Conservation (phyloP, 2,797 vertebrate genomes). For the Amblyopsis hoosieri region DNA sequence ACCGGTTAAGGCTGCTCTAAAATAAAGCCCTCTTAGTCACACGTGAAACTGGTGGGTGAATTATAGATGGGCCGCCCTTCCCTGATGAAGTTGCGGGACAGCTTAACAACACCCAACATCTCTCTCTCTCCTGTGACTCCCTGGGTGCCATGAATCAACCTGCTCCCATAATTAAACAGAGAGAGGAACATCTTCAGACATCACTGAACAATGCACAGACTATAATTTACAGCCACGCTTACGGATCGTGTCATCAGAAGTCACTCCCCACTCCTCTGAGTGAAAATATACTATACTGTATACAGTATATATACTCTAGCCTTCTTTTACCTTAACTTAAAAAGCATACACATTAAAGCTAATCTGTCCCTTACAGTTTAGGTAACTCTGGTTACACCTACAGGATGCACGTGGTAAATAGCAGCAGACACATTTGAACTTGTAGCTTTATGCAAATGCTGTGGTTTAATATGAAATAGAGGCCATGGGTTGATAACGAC, state of each 20-base stretch:
- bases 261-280: constrained; percentile 46
- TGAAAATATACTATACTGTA: neutral
- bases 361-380: no score
- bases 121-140: constrained; percentile 53
- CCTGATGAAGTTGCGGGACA: constrained; percentile 76
- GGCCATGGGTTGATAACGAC: constrained; percentile 35
- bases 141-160: constrained; percentile 67
- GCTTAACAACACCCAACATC: constrained; percentile 76
- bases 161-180: constrained; percentile 75
- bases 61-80: constrained; percentile 70
- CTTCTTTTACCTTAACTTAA: neutral
- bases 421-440: no score
- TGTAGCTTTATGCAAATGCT: no score
- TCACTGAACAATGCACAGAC: constrained; percentile 68
- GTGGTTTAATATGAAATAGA: neutral
- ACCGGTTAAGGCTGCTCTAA: constrained; percentile 72
- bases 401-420: no score
- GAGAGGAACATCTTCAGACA: constrained; percentile 67
- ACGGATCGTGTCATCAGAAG: constrained; percentile 57
- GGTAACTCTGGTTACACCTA: no score
- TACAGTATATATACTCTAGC: constrained; percentile 7
- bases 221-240: constrained; percentile 47
- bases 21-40: constrained; percentile 77
- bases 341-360: no score
- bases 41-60: constrained; percentile 70